Base-by-base conservation (phyloP, 1,140 invertebrate species). In the Danaus plexippus region DNA sequence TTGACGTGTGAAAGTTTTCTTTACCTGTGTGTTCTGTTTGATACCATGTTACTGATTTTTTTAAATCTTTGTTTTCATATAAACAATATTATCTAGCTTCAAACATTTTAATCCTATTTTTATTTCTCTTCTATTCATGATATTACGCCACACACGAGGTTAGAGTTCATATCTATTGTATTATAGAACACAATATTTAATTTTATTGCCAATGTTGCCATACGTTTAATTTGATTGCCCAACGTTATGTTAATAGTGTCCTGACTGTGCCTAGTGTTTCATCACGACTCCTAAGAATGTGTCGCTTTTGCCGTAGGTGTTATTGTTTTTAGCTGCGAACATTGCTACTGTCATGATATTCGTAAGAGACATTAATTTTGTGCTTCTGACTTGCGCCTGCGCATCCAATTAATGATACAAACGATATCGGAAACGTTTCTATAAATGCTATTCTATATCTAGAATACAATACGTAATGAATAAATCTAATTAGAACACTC, bases 311-410 rank as follows among this genome's bases (percentile, higher is more conserved):
- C 50, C 22, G 66, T 68, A 54, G 66, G 63, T 45, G 59, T 54
- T 55, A 68, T 68, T 68, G 66, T 68, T 65, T 68, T 57, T 57
- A 12, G 11, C 42, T 48, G 44, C 54, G 53, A 60, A 58, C 42
- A 43, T 43, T 32, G 62, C 57, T 64, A 59, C 62, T 18, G 51
- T 32, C 22, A 32, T 32, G 22, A 32, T 32, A 32, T 32, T 32
- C 22, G 5, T 32, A 32, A 32, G 22, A 32, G 22, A 32, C 22
- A 32, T 32, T 32, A 32, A 32, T 32, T 32, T 32, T 32, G 22
- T 32, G 22, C 22, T 0, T 32, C 22, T 32, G 22, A 32, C 22
- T 32, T 32, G 22, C 22, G 22, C 22, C 22, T 32, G 22, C 22
- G 22, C 22, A 32, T 32, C 22, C 22, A 32, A 32, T 32, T 32